Percentiles rank a stretch among this genome's conserved stretches.
These are phyloP conservation scores for Mesoclemmys tuberculata DNA, from an alignment of 2,113 vertebrate species.

Conservation along the genomic window DNA sequence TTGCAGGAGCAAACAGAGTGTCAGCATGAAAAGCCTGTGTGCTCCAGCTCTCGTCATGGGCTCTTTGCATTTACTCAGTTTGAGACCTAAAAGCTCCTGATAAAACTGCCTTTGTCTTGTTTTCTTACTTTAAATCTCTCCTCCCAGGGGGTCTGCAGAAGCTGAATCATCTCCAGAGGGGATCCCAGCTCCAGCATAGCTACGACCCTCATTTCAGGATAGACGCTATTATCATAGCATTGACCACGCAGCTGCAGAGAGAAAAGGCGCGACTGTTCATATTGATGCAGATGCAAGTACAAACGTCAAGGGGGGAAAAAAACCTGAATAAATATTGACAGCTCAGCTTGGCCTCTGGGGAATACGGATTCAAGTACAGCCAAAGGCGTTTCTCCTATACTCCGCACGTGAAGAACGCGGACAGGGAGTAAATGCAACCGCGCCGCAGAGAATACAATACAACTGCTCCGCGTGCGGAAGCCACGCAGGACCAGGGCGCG, in stretches of 20 bases:
- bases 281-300: not conserved
- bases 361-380: not conserved
- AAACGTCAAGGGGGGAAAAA: too few species aligned
- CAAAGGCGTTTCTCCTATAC: not conserved
- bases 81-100: constrained; percentile 39
- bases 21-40: constrained; percentile 2
- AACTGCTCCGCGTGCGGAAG: not conserved
- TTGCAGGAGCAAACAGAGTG: not conserved
- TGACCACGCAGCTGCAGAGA: constrained; percentile 85
- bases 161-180: constrained; percentile 94
- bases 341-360: not conserved
- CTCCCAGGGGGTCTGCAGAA: constrained; percentile 95
- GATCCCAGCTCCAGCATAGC: constrained; percentile 89
- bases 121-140: constrained; percentile 92
- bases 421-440: not conserved
- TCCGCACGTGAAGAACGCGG: not conserved
- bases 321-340: not conserved
- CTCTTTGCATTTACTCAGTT: constrained; percentile 29
- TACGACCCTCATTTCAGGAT: constrained; percentile 77
- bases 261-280: not conserved
- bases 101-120: constrained; percentile 31
- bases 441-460: not conserved
- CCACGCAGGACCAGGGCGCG: too few species aligned
- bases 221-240: constrained; percentile 76
- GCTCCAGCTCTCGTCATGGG: not conserved